Conservation (phyloP, 1,140 invertebrate species). For the Drosophila varians region DNA sequence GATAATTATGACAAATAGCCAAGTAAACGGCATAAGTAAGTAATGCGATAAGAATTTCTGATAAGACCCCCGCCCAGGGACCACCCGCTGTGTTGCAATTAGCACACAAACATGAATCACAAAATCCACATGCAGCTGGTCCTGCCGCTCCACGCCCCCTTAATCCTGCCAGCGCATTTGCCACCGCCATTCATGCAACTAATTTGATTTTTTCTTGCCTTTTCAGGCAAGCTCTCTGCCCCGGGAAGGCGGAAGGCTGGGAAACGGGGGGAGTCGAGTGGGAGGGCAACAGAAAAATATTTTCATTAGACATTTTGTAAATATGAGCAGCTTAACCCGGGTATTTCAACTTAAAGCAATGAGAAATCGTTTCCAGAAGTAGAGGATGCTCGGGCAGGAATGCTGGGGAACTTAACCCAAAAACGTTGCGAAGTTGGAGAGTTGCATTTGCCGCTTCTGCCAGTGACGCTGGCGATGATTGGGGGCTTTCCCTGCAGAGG, state of each 20-base stretch:
- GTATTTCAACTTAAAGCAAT: slow-evolving; percentile 55
- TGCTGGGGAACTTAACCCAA: background rate
- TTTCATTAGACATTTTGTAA: slow-evolving; percentile 82
- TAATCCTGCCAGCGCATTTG: slow-evolving; percentile 70
- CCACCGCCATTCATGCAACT: slow-evolving; percentile 73
- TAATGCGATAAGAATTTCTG: slow-evolving; percentile 63
- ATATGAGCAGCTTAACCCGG: slow-evolving; percentile 70
- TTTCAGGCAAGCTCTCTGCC: slow-evolving; percentile 12
- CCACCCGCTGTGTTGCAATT: slow-evolving; percentile 42
- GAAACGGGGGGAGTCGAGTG: background rate
- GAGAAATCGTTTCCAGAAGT: slow-evolving; percentile 43
- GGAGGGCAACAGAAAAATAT: slow-evolving; percentile 54
- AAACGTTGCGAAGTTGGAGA: background rate
- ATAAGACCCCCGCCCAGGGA: slow-evolving; percentile 18
- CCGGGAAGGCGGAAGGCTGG: background rate
- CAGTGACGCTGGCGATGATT: slow-evolving; percentile 14
- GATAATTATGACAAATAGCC: slow-evolving; percentile 65
- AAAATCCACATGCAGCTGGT: slow-evolving; percentile 8
- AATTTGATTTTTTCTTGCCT: slow-evolving; percentile 66
- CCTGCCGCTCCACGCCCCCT: slow-evolving; percentile 34
- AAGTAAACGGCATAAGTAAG: slow-evolving; percentile 59
- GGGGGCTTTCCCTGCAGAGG: background rate
- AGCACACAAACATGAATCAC: slow-evolving; percentile 75
- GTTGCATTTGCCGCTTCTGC: slow-evolving; percentile 7
- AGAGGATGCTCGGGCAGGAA: background rate